Percentiles rank a stretch among this genome's conserved stretches.
Evolutionary conservation across 2,113 vertebrate species (phyloP).

Genomic region (Crotophaga sulcirostris): DNA sequence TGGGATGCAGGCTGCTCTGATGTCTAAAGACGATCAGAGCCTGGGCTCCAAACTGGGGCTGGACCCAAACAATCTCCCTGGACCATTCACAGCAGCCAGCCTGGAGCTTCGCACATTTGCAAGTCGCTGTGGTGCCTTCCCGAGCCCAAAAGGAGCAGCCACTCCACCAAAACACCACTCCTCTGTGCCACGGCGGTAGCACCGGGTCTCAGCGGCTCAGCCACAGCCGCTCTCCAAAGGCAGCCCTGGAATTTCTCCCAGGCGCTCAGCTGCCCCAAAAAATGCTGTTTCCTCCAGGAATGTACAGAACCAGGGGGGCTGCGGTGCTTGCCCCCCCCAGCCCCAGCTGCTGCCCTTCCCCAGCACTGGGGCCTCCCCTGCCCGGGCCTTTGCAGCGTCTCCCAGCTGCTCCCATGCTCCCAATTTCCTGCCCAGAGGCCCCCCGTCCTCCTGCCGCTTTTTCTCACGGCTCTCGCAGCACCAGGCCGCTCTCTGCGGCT

Average conservation of each 20-base stretch:
- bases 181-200: fast-evolving
- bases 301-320: conserved; percentile 53
- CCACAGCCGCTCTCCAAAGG: not conserved
- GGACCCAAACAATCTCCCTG: not conserved
- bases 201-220: not conserved
- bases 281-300: conserved; percentile 76
- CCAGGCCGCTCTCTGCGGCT: conserved; percentile 27
- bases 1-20: fast-evolving
- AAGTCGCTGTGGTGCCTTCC: not conserved
- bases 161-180: not conserved
- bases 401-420: conserved; percentile 75
- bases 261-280: conserved; percentile 58
- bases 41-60: not conserved
- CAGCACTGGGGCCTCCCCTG: conserved; percentile 1
- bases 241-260: conserved; percentile 54
- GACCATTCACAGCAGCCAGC: not conserved
- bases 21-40: not conserved
- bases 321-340: not conserved
- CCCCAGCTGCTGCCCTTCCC: conserved; percentile 72
- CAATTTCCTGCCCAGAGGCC: conserved; percentile 67
- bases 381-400: not conserved
- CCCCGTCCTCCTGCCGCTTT: conserved; percentile 68
- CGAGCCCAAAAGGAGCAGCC: not conserved
- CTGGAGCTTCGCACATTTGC: not conserved
- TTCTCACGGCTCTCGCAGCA: conserved; percentile 75